Evolutionary conservation across 2,113 vertebrate genomes (phyloP).

Genomic region (Austrofundulus limnaeus): DNA sequence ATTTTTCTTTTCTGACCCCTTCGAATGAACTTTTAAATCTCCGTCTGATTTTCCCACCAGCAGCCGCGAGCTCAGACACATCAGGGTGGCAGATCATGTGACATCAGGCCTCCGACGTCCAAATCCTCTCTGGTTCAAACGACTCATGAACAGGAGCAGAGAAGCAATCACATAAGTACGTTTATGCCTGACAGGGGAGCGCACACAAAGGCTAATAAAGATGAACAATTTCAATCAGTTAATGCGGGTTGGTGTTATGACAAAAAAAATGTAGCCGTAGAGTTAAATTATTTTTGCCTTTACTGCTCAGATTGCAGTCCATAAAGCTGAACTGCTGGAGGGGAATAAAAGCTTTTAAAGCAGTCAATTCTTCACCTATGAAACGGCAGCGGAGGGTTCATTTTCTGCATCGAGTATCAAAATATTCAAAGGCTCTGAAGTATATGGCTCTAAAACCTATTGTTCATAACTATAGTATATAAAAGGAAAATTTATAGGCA

Average conservation of each 20-base stretch:
- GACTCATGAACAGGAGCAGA: slow-evolving; percentile 50
- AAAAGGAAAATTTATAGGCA: not conserved
- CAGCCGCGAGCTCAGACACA: slow-evolving; percentile 64
- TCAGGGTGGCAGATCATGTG: slow-evolving; percentile 60
- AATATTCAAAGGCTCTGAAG: not conserved
- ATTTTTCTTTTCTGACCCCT: slow-evolving; percentile 34
- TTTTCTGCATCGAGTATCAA: slow-evolving; percentile 52
- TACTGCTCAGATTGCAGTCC: slow-evolving; percentile 7
- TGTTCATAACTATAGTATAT: too few relatives aligned
- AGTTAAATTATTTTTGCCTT: slow-evolving; percentile 25
- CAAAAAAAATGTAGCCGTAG: slow-evolving; percentile 26
- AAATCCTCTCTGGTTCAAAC: slow-evolving; percentile 71
- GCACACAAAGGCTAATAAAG: slow-evolving; percentile 67
- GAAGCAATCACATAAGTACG: slow-evolving; percentile 70
- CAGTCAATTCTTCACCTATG: slow-evolving; percentile 34
- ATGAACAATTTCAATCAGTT: slow-evolving; percentile 67
- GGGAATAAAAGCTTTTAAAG: slow-evolving; percentile 36
- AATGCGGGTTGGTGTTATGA: slow-evolving; percentile 45
- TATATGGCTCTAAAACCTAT: too few relatives aligned
- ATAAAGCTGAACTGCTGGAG: slow-evolving; percentile 25
- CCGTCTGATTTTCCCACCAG: slow-evolving; percentile 47
- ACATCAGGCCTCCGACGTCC: slow-evolving; percentile 53
- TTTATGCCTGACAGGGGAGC: slow-evolving; percentile 48
- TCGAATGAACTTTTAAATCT: slow-evolving; percentile 63
- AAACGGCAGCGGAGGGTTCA: slow-evolving; percentile 41